These are phyloP conservation scores for Scomber colias DNA, from an alignment of 2,113 vertebrate genomes.

Conservation along the genomic window DNA sequence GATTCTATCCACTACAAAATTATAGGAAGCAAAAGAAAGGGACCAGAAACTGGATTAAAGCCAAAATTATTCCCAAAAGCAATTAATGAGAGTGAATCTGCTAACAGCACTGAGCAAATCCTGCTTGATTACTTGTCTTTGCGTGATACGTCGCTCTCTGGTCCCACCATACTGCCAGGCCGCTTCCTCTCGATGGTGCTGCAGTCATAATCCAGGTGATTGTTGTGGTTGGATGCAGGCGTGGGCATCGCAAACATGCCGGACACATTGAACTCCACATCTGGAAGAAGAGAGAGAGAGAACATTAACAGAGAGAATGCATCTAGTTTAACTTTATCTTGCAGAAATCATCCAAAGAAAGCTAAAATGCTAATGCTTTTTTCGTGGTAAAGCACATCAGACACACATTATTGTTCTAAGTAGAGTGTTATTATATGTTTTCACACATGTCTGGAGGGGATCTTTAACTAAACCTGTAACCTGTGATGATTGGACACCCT, in stretches of 20 bases:
- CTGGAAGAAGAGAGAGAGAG: constrained; percentile 73
- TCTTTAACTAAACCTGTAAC: too few species aligned
- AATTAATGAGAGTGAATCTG: constrained; percentile 5
- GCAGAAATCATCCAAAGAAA: too few species aligned
- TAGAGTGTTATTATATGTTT: too few species aligned
- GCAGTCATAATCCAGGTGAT: constrained; percentile 89
- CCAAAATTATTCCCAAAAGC: constrained; percentile 15
- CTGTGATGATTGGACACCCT: background rate
- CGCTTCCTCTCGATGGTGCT: constrained; percentile 93
- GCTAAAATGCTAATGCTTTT: too few species aligned
- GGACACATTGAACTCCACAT: constrained; percentile 97
- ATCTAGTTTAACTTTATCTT: too few species aligned
- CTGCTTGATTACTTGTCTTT: constrained; percentile 89
- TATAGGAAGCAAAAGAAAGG: constrained; percentile 18
- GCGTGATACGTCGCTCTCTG: constrained; percentile 90
- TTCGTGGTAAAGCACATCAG: too few species aligned
- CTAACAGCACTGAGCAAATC: background rate
- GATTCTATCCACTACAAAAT: background rate
- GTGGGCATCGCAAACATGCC: constrained; percentile 93
- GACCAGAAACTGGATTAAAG: constrained; percentile 30
- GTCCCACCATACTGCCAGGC: constrained; percentile 92
- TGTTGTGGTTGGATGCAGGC: constrained; percentile 88
- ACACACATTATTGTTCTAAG: too few species aligned
- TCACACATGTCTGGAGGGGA: too few species aligned
- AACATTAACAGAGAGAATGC: background rate